A percentile compares a stretch with the other conserved stretches of the same genome.
phyloP scores from a whole-genome alignment of 2,888 invertebrate species.

The Blastobasis lacticolella region DNA sequence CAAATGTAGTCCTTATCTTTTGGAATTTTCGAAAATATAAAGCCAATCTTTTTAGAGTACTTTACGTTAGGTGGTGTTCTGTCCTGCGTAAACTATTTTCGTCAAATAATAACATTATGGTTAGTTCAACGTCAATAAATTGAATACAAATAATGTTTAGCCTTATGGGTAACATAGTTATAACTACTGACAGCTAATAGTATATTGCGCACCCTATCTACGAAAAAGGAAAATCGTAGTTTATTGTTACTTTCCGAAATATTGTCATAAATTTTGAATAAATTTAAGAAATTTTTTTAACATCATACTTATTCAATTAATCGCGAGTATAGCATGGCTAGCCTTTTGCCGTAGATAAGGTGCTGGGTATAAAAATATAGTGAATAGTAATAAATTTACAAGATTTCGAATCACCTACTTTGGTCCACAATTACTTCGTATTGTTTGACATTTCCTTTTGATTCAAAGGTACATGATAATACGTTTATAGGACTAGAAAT shows the following conservation, averaged over 20 bases:
- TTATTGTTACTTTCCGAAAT: no score
- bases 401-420: slow-evolving; percentile 62
- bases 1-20: slow-evolving; percentile 42
- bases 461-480: slow-evolving; percentile 45
- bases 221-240: no score
- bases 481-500: slow-evolving; percentile 24
- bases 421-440: slow-evolving; percentile 43
- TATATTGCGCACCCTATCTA: no score
- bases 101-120: slow-evolving; percentile 55
- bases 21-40: slow-evolving; percentile 40
- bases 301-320: no score
- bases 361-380: slow-evolving; percentile 27
- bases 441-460: slow-evolving; percentile 27
- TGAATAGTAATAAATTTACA: slow-evolving; percentile 31
- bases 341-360: slow-evolving; percentile 30
- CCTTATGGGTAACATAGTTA: no score
- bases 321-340: no score
- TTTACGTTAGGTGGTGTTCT: slow-evolving; percentile 43
- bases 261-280: no score
- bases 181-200: no score
- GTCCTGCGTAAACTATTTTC: slow-evolving; percentile 56
- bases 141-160: no score
- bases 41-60: slow-evolving; percentile 64
- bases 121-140: slow-evolving; percentile 35
- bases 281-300: no score